Percentiles rank a stretch among this genome's conserved stretches.
Conservation (phyloP, 2,888 invertebrate species). For the Diloba caeruleocephala region DNA sequence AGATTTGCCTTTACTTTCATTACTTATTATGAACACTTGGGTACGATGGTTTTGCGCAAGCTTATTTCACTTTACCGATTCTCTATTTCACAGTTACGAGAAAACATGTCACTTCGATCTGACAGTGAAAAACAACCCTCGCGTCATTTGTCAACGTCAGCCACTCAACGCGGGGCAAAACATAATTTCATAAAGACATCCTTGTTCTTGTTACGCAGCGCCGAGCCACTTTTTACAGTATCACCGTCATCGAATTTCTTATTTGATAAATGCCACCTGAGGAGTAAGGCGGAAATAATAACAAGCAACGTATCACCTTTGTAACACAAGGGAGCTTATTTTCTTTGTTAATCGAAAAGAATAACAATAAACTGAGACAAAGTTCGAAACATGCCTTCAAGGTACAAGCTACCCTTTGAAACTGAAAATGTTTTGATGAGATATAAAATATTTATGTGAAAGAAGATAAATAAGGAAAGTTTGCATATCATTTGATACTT, state of each 20-base stretch:
- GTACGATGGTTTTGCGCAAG: slow-evolving; percentile 58
- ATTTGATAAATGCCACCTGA: slow-evolving; percentile 57
- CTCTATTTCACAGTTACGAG: slow-evolving; percentile 78
- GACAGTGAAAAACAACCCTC: slow-evolving; percentile 86
- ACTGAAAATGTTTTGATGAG: not conserved
- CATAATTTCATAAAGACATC: slow-evolving; percentile 88
- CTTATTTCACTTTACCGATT: slow-evolving; percentile 80
- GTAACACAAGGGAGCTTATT: slow-evolving; percentile 12
- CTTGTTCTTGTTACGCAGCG: slow-evolving; percentile 79
- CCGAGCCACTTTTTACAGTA: slow-evolving; percentile 69
- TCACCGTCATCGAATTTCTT: slow-evolving; percentile 67
- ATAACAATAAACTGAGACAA: slow-evolving; percentile 14
- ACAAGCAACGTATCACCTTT: slow-evolving; percentile 9
- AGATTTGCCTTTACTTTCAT: no score
- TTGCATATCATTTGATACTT: slow-evolving; percentile 3
- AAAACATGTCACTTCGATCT: slow-evolving; percentile 86
- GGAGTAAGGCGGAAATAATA: slow-evolving; percentile 23
- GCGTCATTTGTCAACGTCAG: slow-evolving; percentile 87
- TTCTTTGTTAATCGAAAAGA: slow-evolving; percentile 26
- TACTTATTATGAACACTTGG: slow-evolving; percentile 14
- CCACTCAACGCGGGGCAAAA: slow-evolving; percentile 81
- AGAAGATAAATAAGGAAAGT: slow-evolving; percentile 4
- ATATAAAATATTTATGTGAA: slow-evolving; percentile 1
- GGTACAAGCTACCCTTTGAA: not conserved
- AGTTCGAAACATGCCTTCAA: not conserved